Percentiles rank a stretch among this genome's conserved stretches.
Conservation (phyloP, 2,888 invertebrate species). For the Xestoiulus laeticollis region DNA sequence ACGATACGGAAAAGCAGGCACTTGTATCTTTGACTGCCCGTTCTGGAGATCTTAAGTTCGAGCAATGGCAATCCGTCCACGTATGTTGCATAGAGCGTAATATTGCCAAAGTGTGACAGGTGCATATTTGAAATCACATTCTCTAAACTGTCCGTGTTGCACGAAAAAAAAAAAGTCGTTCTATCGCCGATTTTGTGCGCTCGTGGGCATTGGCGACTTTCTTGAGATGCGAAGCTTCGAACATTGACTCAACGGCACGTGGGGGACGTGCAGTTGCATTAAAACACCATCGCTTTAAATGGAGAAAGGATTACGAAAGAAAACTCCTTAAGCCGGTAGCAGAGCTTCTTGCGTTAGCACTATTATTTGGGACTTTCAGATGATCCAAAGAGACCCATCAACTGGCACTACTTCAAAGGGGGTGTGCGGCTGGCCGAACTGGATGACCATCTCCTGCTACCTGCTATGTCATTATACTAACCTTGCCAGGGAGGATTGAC, state of each 20-base stretch:
- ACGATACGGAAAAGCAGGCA: background rate
- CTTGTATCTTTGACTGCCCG: background rate
- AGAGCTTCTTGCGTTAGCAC: background rate
- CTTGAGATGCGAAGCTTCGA: background rate
- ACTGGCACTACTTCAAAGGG: background rate
- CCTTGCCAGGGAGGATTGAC: constrained; percentile 53
- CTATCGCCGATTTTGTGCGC: background rate
- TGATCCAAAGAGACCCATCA: background rate
- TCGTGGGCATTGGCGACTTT: background rate
- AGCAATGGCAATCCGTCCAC: background rate
- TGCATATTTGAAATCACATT: background rate
- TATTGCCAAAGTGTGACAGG: background rate
- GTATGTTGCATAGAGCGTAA: background rate
- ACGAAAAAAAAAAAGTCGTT: background rate
- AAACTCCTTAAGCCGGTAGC: background rate
- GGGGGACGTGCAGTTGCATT: background rate
- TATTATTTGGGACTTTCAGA: constrained; percentile 23
- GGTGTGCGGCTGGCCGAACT: constrained; percentile 12
- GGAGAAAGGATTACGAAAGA: background rate
- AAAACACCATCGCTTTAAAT: background rate
- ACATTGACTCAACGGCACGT: background rate
- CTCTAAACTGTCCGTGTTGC: background rate
- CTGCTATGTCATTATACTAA: constrained; percentile 55
- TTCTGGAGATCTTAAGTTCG: background rate
- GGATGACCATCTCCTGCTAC: constrained; percentile 36